Evolutionary conservation across 64 coral and sea anemone species (phyloP), one percentile per base, ranked within the genome.

Genomic region (Actinia tenebrosa): DNA sequence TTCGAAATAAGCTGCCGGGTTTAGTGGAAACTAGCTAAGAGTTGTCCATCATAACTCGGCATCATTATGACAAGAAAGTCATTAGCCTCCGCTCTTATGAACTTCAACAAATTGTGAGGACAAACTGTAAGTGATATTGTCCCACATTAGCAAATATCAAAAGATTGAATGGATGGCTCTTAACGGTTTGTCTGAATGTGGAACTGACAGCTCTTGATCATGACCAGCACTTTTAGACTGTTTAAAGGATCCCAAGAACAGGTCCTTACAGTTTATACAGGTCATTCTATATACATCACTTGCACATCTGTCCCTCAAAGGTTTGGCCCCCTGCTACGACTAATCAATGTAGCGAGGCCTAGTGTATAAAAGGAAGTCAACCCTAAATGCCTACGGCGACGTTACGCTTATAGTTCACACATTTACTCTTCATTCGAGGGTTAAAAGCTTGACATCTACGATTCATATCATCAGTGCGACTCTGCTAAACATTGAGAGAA

Each of bases 281-380:
- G 79, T 86, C 72, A 86, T 80, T 79, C 46, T 62, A 42, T 75
- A 75, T 69, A 91, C 79, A 87, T 87, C 80, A 92, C 27, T 47
- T 68, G 59, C 61, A 84, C 90, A 92, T 92, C 90, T 92, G 90
- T 87, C n/a, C 85, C 66, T 92, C 80, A 53, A 84, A 59, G 86
- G 44, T 45, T 60, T 55, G 78, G 80, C 90, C 90, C 86, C 90
- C 90, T 92, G 85, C 90, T 87, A 87, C 9, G 85, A 83, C 53
- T 58, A 85, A 87, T 92, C 90, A 87, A 87, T 92, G 90, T 80
- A 84, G 77, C 55, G 46, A 42, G 64, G 85, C 44, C 78, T 71
- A 66, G 86, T 83, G 60, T 60, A 92, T 87, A 80, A 92, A 87
- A 83, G 86, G 62, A 87, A 72, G 77, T 92, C 85, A 72, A 85